Evolutionary conservation across 2,888 invertebrate genomes (phyloP), one percentile per base, ranked within the genome.

Genomic region (Nebria salina): DNA sequence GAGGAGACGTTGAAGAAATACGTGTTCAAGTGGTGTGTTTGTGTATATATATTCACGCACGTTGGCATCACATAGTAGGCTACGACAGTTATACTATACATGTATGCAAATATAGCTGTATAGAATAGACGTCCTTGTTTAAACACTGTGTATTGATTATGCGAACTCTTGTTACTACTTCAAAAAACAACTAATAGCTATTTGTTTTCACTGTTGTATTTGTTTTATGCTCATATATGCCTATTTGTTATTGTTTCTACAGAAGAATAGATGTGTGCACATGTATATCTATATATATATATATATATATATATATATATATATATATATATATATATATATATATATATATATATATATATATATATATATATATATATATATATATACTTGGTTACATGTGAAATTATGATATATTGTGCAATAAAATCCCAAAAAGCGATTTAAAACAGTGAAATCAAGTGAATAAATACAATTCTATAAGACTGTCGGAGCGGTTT

Each of bases 11-110:
- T 2, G 70, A 20, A 34, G 25, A 26, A 20, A 64, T 26, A 77
- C 77, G 77, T 77, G 77, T 70, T 77, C 77, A 77, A 77, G 77
- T 72, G 77, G 25, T 54, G 26, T 77, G 77, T 77, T 77, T 77
- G 77, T 54, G 25, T 70, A 25, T 2, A 13, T 66, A 25, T 66
- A 25, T 66, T 15, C 25, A 68, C 68, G 76, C 68, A 68, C 43
- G 75, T 26, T n/a, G 9, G 75, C 42, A 34, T 34, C 34, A 34
- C 34, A 34, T 34, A 34, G 66, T 70, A 68, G 43, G 66, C 68
- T 64, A 72, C 77, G 72, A 54, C 64, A 34, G 34, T 34, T 20
- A 34, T 34, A 72, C 72, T 25, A 54, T 43, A 77, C 70, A 41
- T 34, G 26, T 20, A 54, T 20, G 65, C 75, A 41, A 54, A 54